phyloP scores from a whole-genome alignment of 1,140 invertebrate genomes.

The Mactra quadrangularis region DNA sequence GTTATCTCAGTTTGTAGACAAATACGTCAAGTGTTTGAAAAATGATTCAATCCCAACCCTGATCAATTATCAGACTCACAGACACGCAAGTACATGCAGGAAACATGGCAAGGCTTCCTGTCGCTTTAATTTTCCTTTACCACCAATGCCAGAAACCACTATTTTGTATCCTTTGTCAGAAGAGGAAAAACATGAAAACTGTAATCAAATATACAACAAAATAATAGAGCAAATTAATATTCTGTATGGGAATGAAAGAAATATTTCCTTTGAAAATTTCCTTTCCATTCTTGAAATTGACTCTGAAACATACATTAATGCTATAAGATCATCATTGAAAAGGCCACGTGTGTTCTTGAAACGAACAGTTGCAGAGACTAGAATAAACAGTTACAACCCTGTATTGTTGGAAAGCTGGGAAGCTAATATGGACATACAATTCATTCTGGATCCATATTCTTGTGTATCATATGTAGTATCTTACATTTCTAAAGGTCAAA shows the following conservation, averaged over 20 bases:
- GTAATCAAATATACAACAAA: neutral
- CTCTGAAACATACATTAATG: conserved; percentile 15
- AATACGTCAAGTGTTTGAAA: conserved; percentile 37
- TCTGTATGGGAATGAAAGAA: neutral
- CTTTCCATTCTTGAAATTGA: neutral
- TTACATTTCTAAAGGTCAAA: conserved; percentile 46
- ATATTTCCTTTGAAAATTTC: conserved; percentile 1
- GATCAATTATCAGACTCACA: neutral
- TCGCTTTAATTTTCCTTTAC: conserved; percentile 42
- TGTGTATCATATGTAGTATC: conserved; percentile 37
- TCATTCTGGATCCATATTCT: conserved; percentile 39
- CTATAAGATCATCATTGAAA: neutral
- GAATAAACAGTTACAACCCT: conserved; percentile 22
- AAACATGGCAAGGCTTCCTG: conserved; percentile 19
- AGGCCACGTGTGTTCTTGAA: conserved; percentile 15
- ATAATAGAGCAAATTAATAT: neutral
- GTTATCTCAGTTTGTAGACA: conserved; percentile 44
- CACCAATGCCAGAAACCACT: conserved; percentile 11
- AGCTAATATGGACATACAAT: conserved; percentile 57
- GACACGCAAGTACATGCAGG: conserved; percentile 56
- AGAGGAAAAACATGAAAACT: no score
- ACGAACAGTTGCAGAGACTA: neutral
- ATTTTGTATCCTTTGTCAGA: conserved; percentile 17
- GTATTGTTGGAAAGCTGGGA: conserved; percentile 6
- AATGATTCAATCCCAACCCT: conserved; percentile 9